Conservation (phyloP, 2,888 invertebrate genomes). For the Pseudococcus jackbeardsleyi region DNA sequence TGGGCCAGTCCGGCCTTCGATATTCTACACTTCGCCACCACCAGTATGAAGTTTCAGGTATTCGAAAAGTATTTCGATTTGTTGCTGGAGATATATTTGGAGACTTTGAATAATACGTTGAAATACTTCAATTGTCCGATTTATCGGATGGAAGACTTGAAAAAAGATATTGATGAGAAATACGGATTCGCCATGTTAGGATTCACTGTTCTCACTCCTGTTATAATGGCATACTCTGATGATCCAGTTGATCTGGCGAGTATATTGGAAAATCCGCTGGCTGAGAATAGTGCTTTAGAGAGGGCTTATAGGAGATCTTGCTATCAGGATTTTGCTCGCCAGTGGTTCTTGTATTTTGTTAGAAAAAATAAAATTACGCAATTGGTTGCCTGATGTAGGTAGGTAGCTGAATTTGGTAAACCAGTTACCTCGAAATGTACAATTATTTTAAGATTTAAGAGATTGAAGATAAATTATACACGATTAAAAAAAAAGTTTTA, state of each 20-base stretch:
- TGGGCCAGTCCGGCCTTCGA: slow-evolving; percentile 44
- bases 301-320: neutral
- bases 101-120: slow-evolving; percentile 36
- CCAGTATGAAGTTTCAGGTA: slow-evolving; percentile 6
- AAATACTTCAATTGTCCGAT: neutral
- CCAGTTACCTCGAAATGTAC: no score
- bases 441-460: no score
- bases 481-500: no score
- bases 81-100: slow-evolving; percentile 35
- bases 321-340: neutral
- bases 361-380: neutral
- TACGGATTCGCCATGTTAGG: neutral
- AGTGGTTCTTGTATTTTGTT: slow-evolving; percentile 49
- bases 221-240: neutral
- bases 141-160: neutral
- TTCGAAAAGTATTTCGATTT: slow-evolving; percentile 65
- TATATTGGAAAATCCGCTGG: neutral
- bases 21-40: slow-evolving; percentile 21
- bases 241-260: neutral
- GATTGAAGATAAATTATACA: no score
- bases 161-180: neutral
- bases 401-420: no score
- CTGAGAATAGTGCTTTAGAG: neutral
- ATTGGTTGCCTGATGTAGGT: no score
- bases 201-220: neutral